A percentile compares a stretch with the other conserved stretches of the same genome.
phyloP scores from a whole-genome alignment of 1,140 invertebrate species.

The Octopus bimaculoides region DNA sequence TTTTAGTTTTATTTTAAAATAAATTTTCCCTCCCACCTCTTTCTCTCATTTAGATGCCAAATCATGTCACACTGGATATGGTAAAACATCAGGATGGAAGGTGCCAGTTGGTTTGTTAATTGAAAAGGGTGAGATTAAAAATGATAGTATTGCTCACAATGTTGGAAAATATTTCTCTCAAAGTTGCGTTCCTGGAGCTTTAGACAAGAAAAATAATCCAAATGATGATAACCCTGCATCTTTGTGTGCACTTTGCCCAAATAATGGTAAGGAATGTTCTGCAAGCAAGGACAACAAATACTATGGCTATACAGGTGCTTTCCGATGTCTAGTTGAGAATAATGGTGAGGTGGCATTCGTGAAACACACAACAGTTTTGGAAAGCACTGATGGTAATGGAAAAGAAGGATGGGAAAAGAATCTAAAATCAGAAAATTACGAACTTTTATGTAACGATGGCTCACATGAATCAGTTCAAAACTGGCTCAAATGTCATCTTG shows the following conservation, averaged over 20 bases:
- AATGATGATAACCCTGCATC: slow-evolving; percentile 69
- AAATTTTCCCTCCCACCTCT: neutral
- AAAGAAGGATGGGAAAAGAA: slow-evolving; percentile 85
- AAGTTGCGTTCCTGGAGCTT: slow-evolving; percentile 81
- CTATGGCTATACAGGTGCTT: slow-evolving; percentile 82
- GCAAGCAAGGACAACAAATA: slow-evolving; percentile 81
- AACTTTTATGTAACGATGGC: slow-evolving; percentile 87
- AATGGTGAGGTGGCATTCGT: slow-evolving; percentile 81
- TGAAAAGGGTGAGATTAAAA: slow-evolving; percentile 89
- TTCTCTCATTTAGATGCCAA: slow-evolving; percentile 24
- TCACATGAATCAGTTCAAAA: slow-evolving; percentile 68
- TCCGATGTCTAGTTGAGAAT: slow-evolving; percentile 85
- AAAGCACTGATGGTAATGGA: slow-evolving; percentile 83
- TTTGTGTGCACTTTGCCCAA: slow-evolving; percentile 85
- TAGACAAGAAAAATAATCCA: slow-evolving; percentile 75
- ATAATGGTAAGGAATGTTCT: slow-evolving; percentile 70
- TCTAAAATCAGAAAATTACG: slow-evolving; percentile 78
- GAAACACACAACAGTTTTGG: slow-evolving; percentile 84
- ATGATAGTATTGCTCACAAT: slow-evolving; percentile 82
- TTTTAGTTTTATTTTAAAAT: neutral
- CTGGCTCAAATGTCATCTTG: slow-evolving; percentile 81
- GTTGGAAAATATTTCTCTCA: slow-evolving; percentile 88
- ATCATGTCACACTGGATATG: slow-evolving; percentile 87
- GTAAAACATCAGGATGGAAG: slow-evolving; percentile 89
- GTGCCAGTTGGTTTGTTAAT: slow-evolving; percentile 87